These are phyloP conservation scores for Folsomia candida DNA, from an alignment of 2,888 invertebrate species.

Conservation along the genomic window DNA sequence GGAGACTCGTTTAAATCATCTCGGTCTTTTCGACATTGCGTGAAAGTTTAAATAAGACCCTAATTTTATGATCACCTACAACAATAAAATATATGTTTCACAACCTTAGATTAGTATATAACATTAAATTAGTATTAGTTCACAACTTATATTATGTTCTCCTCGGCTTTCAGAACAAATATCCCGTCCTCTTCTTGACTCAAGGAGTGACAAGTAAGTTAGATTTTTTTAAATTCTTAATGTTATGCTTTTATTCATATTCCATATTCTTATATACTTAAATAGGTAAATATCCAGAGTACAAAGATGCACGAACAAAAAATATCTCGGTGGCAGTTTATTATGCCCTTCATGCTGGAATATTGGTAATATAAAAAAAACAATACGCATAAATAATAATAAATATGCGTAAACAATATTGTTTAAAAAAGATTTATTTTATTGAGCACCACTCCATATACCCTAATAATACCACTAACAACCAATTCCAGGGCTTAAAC, in stretches of 20 bases:
- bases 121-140: too few species aligned
- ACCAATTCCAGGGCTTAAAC: conserved; percentile 80
- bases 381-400: not conserved
- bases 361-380: conserved; percentile 60
- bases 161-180: conserved; percentile 85
- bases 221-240: not conserved
- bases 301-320: conserved; percentile 79
- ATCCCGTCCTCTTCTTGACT: conserved; percentile 92
- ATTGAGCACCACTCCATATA: not conserved
- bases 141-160: conserved; percentile 23
- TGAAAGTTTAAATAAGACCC: too few species aligned
- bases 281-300: conserved; percentile 71
- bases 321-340: conserved; percentile 77
- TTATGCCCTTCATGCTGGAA: conserved; percentile 75
- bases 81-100: too few species aligned
- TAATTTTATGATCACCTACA: too few species aligned
- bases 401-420: not conserved
- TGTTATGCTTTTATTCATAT: not conserved
- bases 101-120: too few species aligned
- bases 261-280: too few species aligned
- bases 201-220: conserved; percentile 64
- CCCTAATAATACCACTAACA: too few species aligned
- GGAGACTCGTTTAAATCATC: too few species aligned
- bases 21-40: too few species aligned
- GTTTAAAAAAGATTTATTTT: too few species aligned